Conservation (phyloP, 2,113 vertebrate genomes). For the Ictalurus furcatus region DNA sequence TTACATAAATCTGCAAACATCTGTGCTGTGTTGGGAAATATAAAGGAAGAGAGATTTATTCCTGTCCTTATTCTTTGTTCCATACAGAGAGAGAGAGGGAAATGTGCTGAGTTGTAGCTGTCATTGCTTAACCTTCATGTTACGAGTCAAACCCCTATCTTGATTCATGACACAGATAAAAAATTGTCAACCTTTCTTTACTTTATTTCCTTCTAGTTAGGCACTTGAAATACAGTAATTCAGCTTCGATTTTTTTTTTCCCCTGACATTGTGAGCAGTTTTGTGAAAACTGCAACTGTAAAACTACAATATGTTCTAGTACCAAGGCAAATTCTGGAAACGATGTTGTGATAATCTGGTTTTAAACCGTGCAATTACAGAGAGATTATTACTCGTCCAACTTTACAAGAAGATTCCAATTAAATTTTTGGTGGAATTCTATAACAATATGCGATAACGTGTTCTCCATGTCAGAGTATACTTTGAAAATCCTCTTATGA, state of each 20-base stretch:
- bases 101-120: background rate
- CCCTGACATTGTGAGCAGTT: background rate
- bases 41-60: background rate
- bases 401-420: background rate
- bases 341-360: background rate
- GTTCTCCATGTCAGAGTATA: background rate
- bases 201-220: background rate
- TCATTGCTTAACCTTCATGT: conserved; percentile 33
- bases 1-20: conserved; percentile 12
- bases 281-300: background rate
- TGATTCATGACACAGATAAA: conserved; percentile 15
- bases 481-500: background rate
- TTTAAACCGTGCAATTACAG: background rate
- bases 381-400: background rate
- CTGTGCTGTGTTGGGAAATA: conserved; percentile 2
- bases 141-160: background rate
- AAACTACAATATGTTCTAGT: background rate
- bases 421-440: background rate
- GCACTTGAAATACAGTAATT: background rate
- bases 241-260: background rate
- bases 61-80: background rate
- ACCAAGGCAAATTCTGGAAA: background rate
- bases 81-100: background rate
- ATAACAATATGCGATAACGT: background rate
- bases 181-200: background rate